Evolutionary conservation across 2,113 vertebrate species (phyloP), one percentile per base, ranked within the genome.

Genomic region (Forbesichthys agassizii): DNA sequence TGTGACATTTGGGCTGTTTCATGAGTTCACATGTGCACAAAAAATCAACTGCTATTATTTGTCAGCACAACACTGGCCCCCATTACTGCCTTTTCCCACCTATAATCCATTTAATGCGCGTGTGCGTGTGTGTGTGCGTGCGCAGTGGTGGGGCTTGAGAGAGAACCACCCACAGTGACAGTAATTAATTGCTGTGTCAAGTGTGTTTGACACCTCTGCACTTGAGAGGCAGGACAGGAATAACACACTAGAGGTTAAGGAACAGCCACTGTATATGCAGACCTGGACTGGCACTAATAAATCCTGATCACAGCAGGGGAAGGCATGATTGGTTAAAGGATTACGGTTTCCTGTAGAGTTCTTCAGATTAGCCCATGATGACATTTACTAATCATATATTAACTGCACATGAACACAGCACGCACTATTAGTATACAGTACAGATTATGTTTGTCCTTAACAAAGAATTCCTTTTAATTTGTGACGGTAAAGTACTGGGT

Each of bases 211-310:
- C 84, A 82, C 71, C 61, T 3, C 61, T 66, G 64, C 73, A 73
- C 76, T 79, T 79, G 16, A 64, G 56, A 74, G 69, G 76, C 20
- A 33, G 71, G 68, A 84, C 75, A 69, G 12, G 14, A 12, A 53
- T n/a, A 48, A 13, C 65, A 57, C 49, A 51, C 66, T 75, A 70
- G n/a, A 55, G 27, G 27, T 27, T 27, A 27, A 27, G 27, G 27
- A 27, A 27, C 27, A 27, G 27, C 27, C 27, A 27, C 27, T 27
- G 27, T 27, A 27, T 27, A 27, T 27, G 27, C 27, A 27, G 68
- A 11, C 64, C 73, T 79, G 81, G 80, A 84, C 68, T 69, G 81
- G 75, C 87, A 81, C 85, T 81, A 85, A 87, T 86, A 79, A 73
- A 87, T 87, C 61, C 20, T 85, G 54, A 69, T 61, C 81, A 11